A percentile compares a stretch with the other conserved stretches of the same genome.
Conservation (phyloP, 2,113 vertebrate genomes). For the Tupaia tana region DNA sequence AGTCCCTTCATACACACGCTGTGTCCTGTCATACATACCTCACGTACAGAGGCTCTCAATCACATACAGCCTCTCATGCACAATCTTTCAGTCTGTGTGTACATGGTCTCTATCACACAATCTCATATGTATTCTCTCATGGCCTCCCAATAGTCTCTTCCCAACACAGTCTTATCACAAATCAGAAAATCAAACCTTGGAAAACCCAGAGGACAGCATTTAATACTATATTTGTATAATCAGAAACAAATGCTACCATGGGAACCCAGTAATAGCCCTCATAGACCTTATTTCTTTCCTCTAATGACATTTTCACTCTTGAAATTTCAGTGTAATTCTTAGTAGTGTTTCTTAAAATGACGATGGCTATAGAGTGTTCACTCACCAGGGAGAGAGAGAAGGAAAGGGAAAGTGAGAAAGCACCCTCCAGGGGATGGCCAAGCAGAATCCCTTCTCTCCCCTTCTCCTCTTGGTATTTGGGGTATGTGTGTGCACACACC, state of each 20-base stretch:
- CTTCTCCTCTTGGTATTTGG: too few relatives aligned
- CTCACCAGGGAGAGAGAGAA: too few relatives aligned
- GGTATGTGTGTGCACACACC: too few relatives aligned
- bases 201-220: background rate
- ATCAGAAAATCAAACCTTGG: conserved; percentile 43
- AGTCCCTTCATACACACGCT: background rate
- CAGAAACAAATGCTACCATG: conserved; percentile 3
- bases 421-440: too few relatives aligned
- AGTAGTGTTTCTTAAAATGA: conserved; percentile 3
- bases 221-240: background rate
- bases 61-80: background rate
- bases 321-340: conserved; percentile 49
- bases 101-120: background rate
- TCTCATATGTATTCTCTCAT: background rate
- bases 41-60: background rate
- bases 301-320: conserved; percentile 33
- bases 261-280: background rate
- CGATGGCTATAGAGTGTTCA: too few relatives aligned
- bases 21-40: background rate
- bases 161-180: background rate
- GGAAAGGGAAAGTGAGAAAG: too few relatives aligned
- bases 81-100: background rate
- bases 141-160: background rate
- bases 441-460: too few relatives aligned
- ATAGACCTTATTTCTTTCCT: background rate